Conservation (phyloP, 2,888 invertebrate species). For the Heterodera filipjevi region DNA sequence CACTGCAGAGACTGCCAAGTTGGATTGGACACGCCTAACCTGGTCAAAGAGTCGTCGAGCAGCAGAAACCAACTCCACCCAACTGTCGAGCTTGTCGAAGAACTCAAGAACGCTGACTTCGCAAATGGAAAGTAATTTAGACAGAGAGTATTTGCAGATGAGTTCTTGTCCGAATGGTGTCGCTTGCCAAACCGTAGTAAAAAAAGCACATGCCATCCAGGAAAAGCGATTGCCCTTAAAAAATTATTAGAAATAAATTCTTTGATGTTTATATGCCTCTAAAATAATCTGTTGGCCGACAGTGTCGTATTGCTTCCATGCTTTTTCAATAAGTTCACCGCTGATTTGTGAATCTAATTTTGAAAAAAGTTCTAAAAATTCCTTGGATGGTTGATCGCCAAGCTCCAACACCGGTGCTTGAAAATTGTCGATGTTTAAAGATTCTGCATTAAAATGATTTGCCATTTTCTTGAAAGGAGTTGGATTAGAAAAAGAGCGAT, state of each 20-base stretch:
- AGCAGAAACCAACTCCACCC: constrained; percentile 91
- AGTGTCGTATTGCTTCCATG: constrained; percentile 47
- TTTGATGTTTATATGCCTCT: constrained; percentile 35
- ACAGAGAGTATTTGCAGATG: constrained; percentile 39
- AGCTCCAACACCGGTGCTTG: constrained; percentile 27
- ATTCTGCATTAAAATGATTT: neutral
- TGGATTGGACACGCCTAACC: constrained; percentile 79
- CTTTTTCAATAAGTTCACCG: constrained; percentile 46
- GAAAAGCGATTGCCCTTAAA: constrained; percentile 41
- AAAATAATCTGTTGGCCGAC: constrained; percentile 45
- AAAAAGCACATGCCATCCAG: constrained; percentile 48
- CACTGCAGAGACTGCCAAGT: constrained; percentile 90
- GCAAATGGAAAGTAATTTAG: constrained; percentile 39
- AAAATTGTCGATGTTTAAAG: neutral
- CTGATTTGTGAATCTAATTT: constrained; percentile 37
- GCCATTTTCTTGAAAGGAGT: neutral
- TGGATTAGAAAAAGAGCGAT: neutral
- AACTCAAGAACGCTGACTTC: constrained; percentile 82
- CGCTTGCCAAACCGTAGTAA: constrained; percentile 47
- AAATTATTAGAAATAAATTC: neutral
- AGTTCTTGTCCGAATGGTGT: constrained; percentile 44
- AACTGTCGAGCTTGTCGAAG: constrained; percentile 88
- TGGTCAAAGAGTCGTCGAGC: constrained; percentile 81
- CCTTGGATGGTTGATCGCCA: constrained; percentile 32
- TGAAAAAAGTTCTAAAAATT: constrained; percentile 38